Conservation (phyloP, 2,888 invertebrate genomes). For the Hylaea fasciaria region DNA sequence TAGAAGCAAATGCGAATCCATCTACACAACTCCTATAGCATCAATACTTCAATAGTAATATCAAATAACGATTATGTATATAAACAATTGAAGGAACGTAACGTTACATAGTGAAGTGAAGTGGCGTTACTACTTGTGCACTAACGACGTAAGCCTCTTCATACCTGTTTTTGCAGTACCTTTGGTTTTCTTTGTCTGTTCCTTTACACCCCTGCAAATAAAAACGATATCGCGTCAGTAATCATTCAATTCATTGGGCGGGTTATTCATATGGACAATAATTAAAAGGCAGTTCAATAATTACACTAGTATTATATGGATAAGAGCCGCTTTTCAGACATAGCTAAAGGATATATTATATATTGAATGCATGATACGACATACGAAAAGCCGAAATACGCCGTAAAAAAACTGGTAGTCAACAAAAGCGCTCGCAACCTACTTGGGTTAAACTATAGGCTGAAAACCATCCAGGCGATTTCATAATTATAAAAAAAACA, state of each 20-base stretch:
- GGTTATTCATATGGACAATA: background rate
- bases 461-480: too few species aligned
- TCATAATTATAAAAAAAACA: too few species aligned
- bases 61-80: background rate
- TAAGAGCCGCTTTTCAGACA: too few species aligned
- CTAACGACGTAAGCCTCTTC: constrained; percentile 74
- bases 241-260: background rate
- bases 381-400: too few species aligned
- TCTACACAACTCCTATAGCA: background rate
- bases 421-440: too few species aligned
- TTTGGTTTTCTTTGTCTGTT: constrained; percentile 80
- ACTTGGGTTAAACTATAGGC: too few species aligned
- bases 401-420: too few species aligned
- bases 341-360: too few species aligned
- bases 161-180: constrained; percentile 72
- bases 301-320: too few species aligned
- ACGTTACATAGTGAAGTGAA: constrained; percentile 1
- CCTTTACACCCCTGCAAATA: constrained; percentile 76
- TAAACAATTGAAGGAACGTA: constrained; percentile 12
- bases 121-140: constrained; percentile 68
- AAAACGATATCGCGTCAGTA: constrained; percentile 3
- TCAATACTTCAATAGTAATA: background rate
- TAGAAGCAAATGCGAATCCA: constrained; percentile 19
- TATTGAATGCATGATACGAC: too few species aligned
- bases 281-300: too few species aligned